Evolutionary conservation across 2,113 vertebrate genomes (phyloP).

Genomic region (Pteruthius melanotis): DNA sequence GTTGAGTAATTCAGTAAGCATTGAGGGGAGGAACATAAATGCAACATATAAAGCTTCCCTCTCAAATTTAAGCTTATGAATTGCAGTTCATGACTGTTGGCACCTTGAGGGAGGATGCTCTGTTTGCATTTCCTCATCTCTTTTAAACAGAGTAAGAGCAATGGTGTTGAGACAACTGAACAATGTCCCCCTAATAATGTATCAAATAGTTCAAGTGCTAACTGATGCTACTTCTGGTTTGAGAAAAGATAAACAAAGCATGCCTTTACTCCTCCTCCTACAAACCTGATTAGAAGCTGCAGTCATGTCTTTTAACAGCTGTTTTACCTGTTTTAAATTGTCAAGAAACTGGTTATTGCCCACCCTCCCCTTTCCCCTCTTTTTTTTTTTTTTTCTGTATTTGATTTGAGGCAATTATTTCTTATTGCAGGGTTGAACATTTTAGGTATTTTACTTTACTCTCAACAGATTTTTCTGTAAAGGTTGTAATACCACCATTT

Average conservation of each 20-base stretch:
- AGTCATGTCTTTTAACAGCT: neutral
- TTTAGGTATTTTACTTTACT: neutral
- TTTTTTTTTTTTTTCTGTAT: neutral
- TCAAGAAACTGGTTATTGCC: neutral
- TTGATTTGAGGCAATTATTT: neutral
- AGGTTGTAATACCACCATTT: neutral
- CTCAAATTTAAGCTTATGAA: neutral
- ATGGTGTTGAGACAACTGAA: neutral
- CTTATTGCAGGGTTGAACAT: neutral
- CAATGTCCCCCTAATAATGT: neutral
- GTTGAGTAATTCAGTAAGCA: neutral
- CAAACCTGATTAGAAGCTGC: neutral
- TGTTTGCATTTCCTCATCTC: neutral
- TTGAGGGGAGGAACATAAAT: accelerated
- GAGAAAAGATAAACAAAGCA: neutral
- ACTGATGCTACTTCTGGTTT: neutral
- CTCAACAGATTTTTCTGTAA: neutral
- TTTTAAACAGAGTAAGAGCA: neutral
- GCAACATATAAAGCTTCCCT: neutral
- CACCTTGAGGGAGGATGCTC: neutral
- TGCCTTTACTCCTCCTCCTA: neutral
- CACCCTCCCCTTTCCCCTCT: accelerated
- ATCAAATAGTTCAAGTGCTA: neutral
- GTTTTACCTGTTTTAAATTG: neutral
- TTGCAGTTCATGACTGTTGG: neutral